A percentile compares a stretch with the other conserved stretches of the same genome.
Conservation (phyloP, 2,797 vertebrate species). For the Octomys mimax region DNA sequence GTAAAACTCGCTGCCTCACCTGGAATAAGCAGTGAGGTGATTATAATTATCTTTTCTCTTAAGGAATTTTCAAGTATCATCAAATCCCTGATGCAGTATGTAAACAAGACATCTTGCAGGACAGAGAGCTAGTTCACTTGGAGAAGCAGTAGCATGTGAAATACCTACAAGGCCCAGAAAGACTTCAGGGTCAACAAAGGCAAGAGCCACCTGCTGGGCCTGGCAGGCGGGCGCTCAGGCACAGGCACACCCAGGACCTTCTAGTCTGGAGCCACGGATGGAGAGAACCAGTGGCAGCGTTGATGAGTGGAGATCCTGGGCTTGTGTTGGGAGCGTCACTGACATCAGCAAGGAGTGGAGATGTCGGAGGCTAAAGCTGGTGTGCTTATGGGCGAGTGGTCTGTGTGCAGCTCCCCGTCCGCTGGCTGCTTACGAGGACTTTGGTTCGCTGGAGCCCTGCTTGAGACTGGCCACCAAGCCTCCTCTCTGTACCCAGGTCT, state of each 20-base stretch:
- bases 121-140: slow-evolving; percentile 84
- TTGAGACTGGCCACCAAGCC: neutral
- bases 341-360: neutral
- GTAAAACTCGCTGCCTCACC: neutral
- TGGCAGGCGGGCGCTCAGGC: neutral
- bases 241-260: neutral
- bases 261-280: neutral
- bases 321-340: neutral
- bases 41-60: slow-evolving; percentile 59
- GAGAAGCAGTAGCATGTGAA: slow-evolving; percentile 91
- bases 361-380: neutral
- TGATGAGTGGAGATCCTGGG: neutral
- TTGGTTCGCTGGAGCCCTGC: neutral
- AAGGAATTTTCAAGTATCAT: slow-evolving; percentile 94
- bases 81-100: slow-evolving; percentile 93
- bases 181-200: slow-evolving; percentile 37
- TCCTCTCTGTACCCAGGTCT: neutral
- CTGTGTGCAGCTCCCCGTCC: neutral
- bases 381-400: neutral
- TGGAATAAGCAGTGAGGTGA: slow-evolving; percentile 47
- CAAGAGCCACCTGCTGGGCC: neutral
- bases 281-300: neutral
- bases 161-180: slow-evolving; percentile 64
- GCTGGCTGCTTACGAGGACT: neutral
- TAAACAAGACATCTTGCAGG: slow-evolving; percentile 88